Base-by-base conservation (phyloP, 2,888 invertebrate species). In the Platycnemis pennipes region DNA sequence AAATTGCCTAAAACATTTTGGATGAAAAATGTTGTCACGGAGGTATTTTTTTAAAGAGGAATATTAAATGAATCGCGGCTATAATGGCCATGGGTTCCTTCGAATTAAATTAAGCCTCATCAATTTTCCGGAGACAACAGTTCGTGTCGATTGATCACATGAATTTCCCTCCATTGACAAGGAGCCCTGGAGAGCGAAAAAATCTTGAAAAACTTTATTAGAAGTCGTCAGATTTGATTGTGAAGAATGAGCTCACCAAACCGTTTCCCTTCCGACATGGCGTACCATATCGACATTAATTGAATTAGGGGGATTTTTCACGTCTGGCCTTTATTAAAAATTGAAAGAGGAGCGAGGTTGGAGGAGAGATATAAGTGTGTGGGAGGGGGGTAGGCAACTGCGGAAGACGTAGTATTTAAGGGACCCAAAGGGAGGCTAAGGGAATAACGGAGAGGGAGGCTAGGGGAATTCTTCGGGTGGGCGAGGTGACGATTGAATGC, bases 51-150 rank as follows among this genome's bases (percentile, higher is more conserved):
- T 77, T 49, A 16, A 77, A 77, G 8, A 26, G 37, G 11, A 37
- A 77, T 77, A 77, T 77, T 31, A 77, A 77, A 77, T 77, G 31
- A 77, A 16, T 77, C 37, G 11, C 11, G 37, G 13, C 11, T 37
- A 37, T 77, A 37, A 77, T 77, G 77, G 37, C 8, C 77, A 16
- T 37, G 37, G 31, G 16, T 2, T 77, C 77, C 77, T 77, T n/a
- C 31, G 37, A 37, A 37, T 77, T 37, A 77, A 37, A 77, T 77
- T 77, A 77, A 77, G 37, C 13, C 77, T 77, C 77, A 77, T 77
- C 77, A 77, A 77, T 77, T 77, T 77, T 37, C n/a, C 77, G n/a
- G 77, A 37, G 77, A 77, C 77, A 77, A 77, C 77, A 77, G 77
- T 77, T n/a, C 16, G 77, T 37, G 31, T 37, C 77, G 77, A 77